phyloP scores from a whole-genome alignment of 2,888 invertebrate species.

The Baccha elongata region DNA sequence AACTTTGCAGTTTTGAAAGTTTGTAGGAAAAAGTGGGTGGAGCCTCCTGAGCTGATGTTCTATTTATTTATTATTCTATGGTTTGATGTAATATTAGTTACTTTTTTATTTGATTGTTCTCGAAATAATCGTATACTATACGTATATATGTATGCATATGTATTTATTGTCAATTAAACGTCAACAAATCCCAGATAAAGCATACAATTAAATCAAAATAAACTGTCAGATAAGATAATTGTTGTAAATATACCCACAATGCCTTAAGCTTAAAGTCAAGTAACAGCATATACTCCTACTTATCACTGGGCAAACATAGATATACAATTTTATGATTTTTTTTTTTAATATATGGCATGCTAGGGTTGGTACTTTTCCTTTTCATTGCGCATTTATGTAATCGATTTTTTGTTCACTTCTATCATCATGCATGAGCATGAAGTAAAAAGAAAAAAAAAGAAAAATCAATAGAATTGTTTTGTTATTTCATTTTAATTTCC shows the following conservation, averaged over 20 bases:
- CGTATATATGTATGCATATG: too few relatives aligned
- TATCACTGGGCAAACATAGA: background rate
- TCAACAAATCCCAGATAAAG: background rate
- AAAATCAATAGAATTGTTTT: constrained; percentile 5
- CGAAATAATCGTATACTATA: background rate
- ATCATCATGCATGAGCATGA: background rate
- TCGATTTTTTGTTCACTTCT: background rate
- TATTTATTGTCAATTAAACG: constrained; percentile 5
- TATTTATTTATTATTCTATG: too few relatives aligned
- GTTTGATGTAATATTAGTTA: too few relatives aligned
- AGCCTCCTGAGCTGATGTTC: too few relatives aligned
- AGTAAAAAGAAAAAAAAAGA: background rate
- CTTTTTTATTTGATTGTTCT: background rate
- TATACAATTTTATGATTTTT: constrained; percentile 24
- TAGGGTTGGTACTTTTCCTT: background rate
- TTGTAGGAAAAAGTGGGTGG: too few relatives aligned
- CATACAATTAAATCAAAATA: background rate
- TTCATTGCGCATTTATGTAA: constrained; percentile 6
- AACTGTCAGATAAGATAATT: constrained; percentile 42
- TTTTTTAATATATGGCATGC: background rate
- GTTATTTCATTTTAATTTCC: constrained; percentile 3
- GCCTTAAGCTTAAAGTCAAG: constrained; percentile 9
- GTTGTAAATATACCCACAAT: constrained; percentile 22
- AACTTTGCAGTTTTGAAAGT: too few relatives aligned
- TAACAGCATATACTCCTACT: background rate